Percentiles rank a stretch among this genome's conserved stretches.
These are phyloP conservation scores for Pollachius pollachius DNA, from an alignment of 2,113 vertebrate genomes.

Conservation along the genomic window DNA sequence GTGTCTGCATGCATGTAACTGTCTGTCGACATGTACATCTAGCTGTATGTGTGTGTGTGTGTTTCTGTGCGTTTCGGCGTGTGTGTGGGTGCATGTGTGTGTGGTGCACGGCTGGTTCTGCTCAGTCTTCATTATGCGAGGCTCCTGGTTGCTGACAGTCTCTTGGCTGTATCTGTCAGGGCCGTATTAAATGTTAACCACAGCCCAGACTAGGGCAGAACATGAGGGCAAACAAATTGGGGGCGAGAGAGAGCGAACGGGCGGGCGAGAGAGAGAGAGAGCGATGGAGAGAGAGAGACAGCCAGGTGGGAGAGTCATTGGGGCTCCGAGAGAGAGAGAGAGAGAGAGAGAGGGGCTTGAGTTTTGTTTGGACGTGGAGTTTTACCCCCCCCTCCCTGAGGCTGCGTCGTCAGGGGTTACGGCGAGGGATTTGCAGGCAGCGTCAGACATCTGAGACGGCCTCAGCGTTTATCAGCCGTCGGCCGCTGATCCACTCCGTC, in stretches of 20 bases:
- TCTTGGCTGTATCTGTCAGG: constrained; percentile 59
- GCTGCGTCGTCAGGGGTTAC: constrained; percentile 10
- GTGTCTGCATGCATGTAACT: constrained; percentile 12
- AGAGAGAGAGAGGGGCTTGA: constrained; percentile 5
- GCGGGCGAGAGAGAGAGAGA: not conserved
- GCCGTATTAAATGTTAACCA: constrained; percentile 65
- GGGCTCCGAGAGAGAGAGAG: not conserved
- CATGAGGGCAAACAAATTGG: constrained; percentile 58
- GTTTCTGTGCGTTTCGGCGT: not conserved
- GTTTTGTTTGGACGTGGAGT: not conserved
- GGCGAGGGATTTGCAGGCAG: constrained; percentile 27
- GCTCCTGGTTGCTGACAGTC: constrained; percentile 54
- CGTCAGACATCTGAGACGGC: constrained; percentile 55
- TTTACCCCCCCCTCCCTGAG: not conserved
- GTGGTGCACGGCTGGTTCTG: constrained; percentile 39
- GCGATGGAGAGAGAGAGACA: not conserved
- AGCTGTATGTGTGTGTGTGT: too few species aligned
- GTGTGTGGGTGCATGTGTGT: constrained; percentile 29
- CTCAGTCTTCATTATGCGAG: constrained; percentile 50
- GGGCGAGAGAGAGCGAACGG: constrained; percentile 37
- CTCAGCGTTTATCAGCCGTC: constrained; percentile 49
- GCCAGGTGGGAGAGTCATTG: not conserved
- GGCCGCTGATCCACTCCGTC: too few species aligned
- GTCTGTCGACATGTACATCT: not conserved
- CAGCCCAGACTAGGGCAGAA: constrained; percentile 37